Base-by-base conservation (phyloP, 2,113 vertebrate species). In the Pedetes capensis region DNA sequence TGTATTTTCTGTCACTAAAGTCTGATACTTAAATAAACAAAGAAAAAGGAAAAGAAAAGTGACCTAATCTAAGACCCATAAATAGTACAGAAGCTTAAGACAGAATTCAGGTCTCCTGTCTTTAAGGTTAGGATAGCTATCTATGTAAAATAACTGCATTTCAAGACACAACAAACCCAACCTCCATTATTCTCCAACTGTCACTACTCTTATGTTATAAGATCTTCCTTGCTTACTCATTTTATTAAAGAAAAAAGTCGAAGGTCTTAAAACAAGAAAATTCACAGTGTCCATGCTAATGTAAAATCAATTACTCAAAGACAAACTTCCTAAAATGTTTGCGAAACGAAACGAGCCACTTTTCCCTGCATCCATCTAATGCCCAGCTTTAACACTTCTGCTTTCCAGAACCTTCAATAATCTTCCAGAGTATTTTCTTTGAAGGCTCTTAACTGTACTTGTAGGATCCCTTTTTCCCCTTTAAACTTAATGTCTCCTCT, bases 251-350 rank as follows among this genome's bases (percentile, higher is more conserved):
- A 37, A 63, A 75, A 79, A 90, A 86, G n/a, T 22, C 4, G 8
- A 29, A 5, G 8, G 10, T 34, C 49, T 82, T 92, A 95, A 95
- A 92, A 94, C 44, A 91, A 84, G 17, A 76, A 7, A 94, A 95
- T 59, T 71, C 34, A 66, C 32, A 2, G 25, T 29, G 81, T 94
- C 59, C 74, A 61, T 5, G 53, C 29, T 72, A 25, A 80, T 44
- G 49, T 93, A 88, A 72, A 88, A 90, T 72, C 23, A 71, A 61
- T 61, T 90, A 84, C 59, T 96, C 57, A 37, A 94, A 64, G 27
- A 51, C 8, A 90, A 8, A 57, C 17, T 71, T 95, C 47, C 27
- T 72, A 72, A 90, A 79, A 92, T 8, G 29, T 78, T 37, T 86
- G 37, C 27, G 42, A 95, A 78, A 87, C 4, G 8, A 81, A 89